Evolutionary conservation across 2,888 invertebrate species (phyloP).

Genomic region (Scaptomyza parva): DNA sequence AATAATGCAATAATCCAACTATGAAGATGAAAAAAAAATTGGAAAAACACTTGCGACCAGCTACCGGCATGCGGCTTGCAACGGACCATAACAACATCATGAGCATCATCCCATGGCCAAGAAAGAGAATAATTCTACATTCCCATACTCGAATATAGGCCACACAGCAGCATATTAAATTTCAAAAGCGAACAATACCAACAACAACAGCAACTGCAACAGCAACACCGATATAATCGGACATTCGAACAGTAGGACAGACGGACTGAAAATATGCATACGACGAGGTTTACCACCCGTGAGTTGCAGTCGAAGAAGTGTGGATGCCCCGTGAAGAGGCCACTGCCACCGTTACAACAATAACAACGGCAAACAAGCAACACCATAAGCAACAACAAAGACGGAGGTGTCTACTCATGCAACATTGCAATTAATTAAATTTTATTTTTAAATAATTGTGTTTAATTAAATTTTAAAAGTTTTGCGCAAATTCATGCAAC

Average conservation of each 20-base stretch:
- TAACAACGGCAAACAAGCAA: conserved; percentile 30
- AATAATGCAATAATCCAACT: conserved; percentile 36
- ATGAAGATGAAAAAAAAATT: background rate
- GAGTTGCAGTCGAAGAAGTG: conserved; percentile 57
- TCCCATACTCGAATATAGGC: conserved; percentile 50
- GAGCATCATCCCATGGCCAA: conserved; percentile 14
- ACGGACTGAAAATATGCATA: conserved; percentile 52
- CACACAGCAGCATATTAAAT: conserved; percentile 45
- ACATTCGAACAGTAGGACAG: conserved; percentile 29
- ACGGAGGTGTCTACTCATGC: conserved; percentile 67
- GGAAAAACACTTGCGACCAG: conserved; percentile 23
- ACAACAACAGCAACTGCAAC: conserved; percentile 6
- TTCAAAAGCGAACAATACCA: conserved; percentile 32
- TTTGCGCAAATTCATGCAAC: conserved; percentile 73
- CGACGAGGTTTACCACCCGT: conserved; percentile 52
- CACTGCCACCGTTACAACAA: conserved; percentile 76
- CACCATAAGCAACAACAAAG: conserved; percentile 22
- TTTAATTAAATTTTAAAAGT: conserved; percentile 72
- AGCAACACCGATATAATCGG: conserved; percentile 32
- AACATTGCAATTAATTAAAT: conserved; percentile 79
- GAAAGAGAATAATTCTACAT: conserved; percentile 22
- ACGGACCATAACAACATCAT: conserved; percentile 39
- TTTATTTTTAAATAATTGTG: conserved; percentile 79
- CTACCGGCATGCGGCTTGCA: conserved; percentile 36
- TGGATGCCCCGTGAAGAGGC: conserved; percentile 72